phyloP scores from a whole-genome alignment of 1,140 invertebrate genomes.

The Papilio glaucus region DNA sequence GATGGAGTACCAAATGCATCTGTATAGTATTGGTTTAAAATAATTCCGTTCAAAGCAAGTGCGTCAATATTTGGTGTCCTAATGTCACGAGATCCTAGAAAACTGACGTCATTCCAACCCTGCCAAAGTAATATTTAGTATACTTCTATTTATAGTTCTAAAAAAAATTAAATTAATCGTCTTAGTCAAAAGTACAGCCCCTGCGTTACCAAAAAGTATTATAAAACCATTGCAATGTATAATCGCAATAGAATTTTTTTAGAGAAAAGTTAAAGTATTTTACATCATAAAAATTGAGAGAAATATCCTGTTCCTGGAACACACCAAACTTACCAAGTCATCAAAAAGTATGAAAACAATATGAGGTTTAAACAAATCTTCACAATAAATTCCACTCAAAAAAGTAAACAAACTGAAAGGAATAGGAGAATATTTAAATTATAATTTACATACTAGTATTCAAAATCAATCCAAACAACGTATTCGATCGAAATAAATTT shows the following conservation, averaged over 20 bases:
- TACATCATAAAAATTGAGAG: no score
- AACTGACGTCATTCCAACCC: slow-evolving; percentile 94
- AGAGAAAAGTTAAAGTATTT: no score
- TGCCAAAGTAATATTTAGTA: no score
- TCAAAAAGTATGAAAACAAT: slow-evolving; percentile 6
- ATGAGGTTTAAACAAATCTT: background rate
- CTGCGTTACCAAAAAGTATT: background rate
- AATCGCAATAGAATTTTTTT: background rate
- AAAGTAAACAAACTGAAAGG: background rate
- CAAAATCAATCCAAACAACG: background rate
- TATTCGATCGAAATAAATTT: background rate
- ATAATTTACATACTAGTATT: background rate
- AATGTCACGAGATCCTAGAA: slow-evolving; percentile 91
- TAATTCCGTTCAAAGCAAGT: slow-evolving; percentile 89
- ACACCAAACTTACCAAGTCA: background rate
- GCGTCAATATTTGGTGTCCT: slow-evolving; percentile 93
- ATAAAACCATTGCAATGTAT: background rate
- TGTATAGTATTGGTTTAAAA: slow-evolving; percentile 87
- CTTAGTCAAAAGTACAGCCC: background rate
- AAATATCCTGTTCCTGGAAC: no score
- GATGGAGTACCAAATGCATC: slow-evolving; percentile 84
- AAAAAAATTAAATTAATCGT: background rate
- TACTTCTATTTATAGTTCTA: no score
- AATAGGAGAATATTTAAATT: background rate
- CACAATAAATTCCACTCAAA: background rate